Percentiles rank a stretch among this genome's conserved stretches.
Evolutionary conservation across 2,113 vertebrate species (phyloP).

Genomic region (Apteryx owenii): DNA sequence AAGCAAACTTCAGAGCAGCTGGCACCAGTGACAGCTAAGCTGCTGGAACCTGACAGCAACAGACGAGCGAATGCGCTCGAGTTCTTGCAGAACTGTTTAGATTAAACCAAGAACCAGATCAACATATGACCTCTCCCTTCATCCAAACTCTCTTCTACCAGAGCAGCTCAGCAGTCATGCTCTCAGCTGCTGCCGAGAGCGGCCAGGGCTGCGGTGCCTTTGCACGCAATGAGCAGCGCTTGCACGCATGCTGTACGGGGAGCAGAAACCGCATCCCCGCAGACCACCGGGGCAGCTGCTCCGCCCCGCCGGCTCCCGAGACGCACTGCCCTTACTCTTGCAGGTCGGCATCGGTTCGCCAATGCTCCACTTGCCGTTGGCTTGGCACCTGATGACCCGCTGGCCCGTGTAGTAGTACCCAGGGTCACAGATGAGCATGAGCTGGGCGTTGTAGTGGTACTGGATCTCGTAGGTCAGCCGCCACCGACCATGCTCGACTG

Average conservation of each 20-base stretch:
- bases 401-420: conserved; percentile 96
- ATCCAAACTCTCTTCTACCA: not conserved
- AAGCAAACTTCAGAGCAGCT: conserved; percentile 8
- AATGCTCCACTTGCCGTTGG: conserved; percentile 92
- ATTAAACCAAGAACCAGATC: not conserved
- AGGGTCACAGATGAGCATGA: conserved; percentile 96
- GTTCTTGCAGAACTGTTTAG: not conserved
- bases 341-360: conserved; percentile 89
- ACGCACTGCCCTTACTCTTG: conserved; percentile 83
- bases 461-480: conserved; percentile 92
- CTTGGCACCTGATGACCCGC: conserved; percentile 91
- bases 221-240: not conserved
- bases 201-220: accelerated
- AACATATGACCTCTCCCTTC: not conserved
- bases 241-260: accelerated
- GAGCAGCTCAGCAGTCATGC: not conserved
- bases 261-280: not conserved
- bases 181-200: not conserved
- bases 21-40: not conserved
- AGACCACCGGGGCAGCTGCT: accelerated
- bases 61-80: not conserved
- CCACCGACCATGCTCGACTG: conserved; percentile 94
- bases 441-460: conserved; percentile 92
- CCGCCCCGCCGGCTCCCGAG: not conserved
- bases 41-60: not conserved